Evolutionary conservation across 2,888 invertebrate species (phyloP), one percentile per base, ranked within the genome.

Genomic region (Cerastis rubricosa): DNA sequence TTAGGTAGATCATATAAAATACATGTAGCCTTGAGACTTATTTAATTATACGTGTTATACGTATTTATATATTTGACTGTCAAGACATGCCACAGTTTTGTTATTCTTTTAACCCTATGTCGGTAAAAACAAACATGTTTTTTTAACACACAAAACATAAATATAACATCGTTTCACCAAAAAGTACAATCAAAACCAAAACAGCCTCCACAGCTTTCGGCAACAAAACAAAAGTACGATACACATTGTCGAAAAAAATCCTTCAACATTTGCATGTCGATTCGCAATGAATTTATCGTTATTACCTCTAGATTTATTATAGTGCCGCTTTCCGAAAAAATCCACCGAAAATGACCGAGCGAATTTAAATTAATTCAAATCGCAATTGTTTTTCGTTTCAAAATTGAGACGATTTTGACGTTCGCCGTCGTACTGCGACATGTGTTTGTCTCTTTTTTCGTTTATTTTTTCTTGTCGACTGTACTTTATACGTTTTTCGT

Each of bases 261-360:
- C 90, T 89, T 90, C 89, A 89, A 93, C 96, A 96, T 96, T 96
- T 96, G 96, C 96, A 96, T 96, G 96, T 96, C 96, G 95, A 96
- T 96, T 94, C 89, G 94, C 96, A 96, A 96, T 96, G 96, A 96
- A 96, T 96, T 96, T 96, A 96, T 96, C 90, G 96, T 96, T 96
- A 96, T 96, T 96, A 96, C 95, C 85, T 85, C 83, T 90, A 95
- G 96, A 96, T 96, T 96, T 96, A 96, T 96, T 95, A 92, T 89
- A 88, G 89, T 88, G 91, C 93, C 93, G 91, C 93, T 93, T 95
- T 94, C 87, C 93, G 93, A 95, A 96, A 96, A 96, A 96, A 95
- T 93, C 81, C 90, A 89, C 91, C 92, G 91, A 95, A 95, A 95
- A 96, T 95, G 94, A 94, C 93, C 94, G 94, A 93, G 91, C 89